A percentile compares a stretch with the other conserved stretches of the same genome.
phyloP scores from a whole-genome alignment of 1,140 invertebrate genomes.

The Nephotettix cincticeps region DNA sequence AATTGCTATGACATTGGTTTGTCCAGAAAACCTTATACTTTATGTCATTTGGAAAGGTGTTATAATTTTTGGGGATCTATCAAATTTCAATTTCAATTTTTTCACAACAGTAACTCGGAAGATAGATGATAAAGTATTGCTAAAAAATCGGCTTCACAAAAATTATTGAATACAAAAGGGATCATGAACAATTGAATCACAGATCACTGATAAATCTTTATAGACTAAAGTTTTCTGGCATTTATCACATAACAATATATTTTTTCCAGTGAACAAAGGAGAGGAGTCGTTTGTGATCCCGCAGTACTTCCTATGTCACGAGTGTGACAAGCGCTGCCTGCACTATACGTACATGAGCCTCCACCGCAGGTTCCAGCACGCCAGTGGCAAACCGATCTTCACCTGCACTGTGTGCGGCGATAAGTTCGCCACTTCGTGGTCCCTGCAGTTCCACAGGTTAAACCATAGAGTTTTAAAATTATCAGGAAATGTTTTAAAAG shows the following conservation, averaged over 20 bases:
- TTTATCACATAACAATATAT: not conserved
- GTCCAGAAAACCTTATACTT: no score
- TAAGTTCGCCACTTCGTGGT: conserved; percentile 44
- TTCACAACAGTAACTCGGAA: no score
- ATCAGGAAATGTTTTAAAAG: no score
- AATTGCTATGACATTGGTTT: no score
- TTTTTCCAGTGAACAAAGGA: not conserved
- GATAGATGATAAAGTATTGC: no score
- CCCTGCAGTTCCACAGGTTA: not conserved
- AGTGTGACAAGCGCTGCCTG: conserved; percentile 47
- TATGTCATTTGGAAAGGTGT: not conserved
- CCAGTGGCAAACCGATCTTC: conserved; percentile 39
- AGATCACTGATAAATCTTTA: no score
- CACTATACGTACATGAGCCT: conserved; percentile 50
- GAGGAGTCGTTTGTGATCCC: conserved; percentile 48
- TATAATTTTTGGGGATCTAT: not conserved
- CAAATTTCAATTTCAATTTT: not conserved
- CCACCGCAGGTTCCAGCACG: conserved; percentile 51
- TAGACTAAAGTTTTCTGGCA: not conserved
- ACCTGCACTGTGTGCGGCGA: conserved; percentile 46
- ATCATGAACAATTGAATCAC: no score
- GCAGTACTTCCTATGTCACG: conserved; percentile 53
- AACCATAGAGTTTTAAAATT: no score
- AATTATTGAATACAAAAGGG: no score
- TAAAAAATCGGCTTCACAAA: no score